phyloP scores from a whole-genome alignment of 2,113 vertebrate genomes.

The Machaerirhynchus nigripectus region DNA sequence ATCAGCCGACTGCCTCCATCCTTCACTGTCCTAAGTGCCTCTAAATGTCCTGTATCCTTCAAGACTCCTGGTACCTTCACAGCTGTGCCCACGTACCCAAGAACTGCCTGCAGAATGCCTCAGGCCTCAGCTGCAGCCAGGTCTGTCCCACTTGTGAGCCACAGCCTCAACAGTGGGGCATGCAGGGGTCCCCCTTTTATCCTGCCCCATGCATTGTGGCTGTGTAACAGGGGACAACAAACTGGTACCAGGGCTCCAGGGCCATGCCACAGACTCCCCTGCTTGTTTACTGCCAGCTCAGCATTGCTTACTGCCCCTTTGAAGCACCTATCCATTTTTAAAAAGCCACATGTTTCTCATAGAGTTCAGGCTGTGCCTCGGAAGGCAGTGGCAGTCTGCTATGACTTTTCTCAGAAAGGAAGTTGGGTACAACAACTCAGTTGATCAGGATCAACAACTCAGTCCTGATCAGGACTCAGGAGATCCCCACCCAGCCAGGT shows the following conservation, averaged over 20 bases:
- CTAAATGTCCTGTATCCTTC: neutral
- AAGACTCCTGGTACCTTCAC: neutral
- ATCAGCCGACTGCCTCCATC: neutral
- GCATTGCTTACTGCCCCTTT: neutral
- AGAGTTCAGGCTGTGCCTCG: neutral
- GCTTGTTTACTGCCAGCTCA: neutral
- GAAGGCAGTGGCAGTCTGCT: neutral
- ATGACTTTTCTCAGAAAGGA: neutral
- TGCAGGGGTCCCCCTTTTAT: neutral
- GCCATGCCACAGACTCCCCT: neutral
- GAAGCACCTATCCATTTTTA: neutral
- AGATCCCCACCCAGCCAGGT: neutral
- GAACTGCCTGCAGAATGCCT: neutral
- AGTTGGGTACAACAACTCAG: neutral
- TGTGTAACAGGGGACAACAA: neutral
- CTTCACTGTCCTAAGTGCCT: neutral
- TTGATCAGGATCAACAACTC: neutral
- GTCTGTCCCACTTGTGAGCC: neutral
- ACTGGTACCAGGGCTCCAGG: neutral
- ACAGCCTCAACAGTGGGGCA: neutral
- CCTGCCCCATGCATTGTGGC: neutral
- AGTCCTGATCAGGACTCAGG: neutral
- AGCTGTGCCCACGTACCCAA: neutral
- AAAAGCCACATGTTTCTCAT: neutral
- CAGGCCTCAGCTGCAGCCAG: neutral